phyloP scores from a whole-genome alignment of 2,888 invertebrate genomes.

The Alloscopus bannaensis region DNA sequence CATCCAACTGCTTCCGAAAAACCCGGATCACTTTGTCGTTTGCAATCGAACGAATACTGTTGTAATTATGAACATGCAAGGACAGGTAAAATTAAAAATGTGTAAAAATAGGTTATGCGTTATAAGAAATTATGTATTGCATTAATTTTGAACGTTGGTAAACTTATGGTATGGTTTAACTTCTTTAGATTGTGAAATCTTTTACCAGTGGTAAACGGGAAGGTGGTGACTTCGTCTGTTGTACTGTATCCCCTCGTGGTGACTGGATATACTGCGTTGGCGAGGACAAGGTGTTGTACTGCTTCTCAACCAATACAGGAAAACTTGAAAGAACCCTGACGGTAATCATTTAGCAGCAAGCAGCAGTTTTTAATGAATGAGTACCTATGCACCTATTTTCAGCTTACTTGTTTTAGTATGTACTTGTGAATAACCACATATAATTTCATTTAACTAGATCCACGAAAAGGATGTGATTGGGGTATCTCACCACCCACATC shows the following conservation, averaged over 20 bases:
- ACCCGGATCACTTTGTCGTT: conserved; percentile 98
- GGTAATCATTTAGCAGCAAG: conserved; percentile 79
- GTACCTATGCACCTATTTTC: too few relatives aligned
- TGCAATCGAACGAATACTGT: conserved; percentile 98
- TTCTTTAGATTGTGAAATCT: conserved; percentile 84
- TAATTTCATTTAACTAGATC: conserved; percentile 81
- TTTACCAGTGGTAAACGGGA: conserved; percentile 98
- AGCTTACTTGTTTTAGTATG: conserved; percentile 13
- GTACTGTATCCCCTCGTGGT: conserved; percentile 93
- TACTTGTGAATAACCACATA: too few relatives aligned
- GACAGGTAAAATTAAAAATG: conserved; percentile 89
- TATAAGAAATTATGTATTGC: too few relatives aligned
- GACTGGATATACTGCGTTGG: conserved; percentile 99
- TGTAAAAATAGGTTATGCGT: too few relatives aligned
- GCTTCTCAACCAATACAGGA: conserved; percentile 95
- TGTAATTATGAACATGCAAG: conserved; percentile 98
- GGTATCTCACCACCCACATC: conserved; percentile 97
- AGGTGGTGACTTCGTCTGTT: conserved; percentile 96
- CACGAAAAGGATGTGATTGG: conserved; percentile 99
- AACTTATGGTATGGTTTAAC: too few relatives aligned
- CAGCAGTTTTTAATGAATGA: not conserved
- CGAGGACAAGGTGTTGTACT: conserved; percentile 97
- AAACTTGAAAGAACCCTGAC: conserved; percentile 96
- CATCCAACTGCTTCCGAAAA: conserved; percentile 94
- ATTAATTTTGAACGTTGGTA: too few relatives aligned